Percentiles rank a stretch among this genome's conserved stretches.
These are phyloP conservation scores for Phalacrocorax brasilianus DNA, from an alignment of 2,113 vertebrate genomes.

Conservation along the genomic window DNA sequence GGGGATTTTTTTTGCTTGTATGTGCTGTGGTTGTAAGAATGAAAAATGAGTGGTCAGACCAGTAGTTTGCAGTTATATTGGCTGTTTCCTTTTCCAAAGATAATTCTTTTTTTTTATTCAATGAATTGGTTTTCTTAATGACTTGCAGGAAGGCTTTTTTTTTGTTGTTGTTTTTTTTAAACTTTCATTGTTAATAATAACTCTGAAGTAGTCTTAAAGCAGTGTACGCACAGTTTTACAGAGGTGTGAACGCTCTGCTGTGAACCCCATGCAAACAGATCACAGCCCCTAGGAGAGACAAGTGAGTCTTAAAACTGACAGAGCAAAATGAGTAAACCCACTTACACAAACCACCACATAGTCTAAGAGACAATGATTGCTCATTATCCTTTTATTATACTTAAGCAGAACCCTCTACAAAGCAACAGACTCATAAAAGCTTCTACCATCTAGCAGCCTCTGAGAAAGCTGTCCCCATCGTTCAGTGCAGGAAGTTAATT, in stretches of 20 bases:
- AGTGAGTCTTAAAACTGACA: background rate
- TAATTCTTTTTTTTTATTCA: constrained; percentile 28
- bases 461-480: background rate
- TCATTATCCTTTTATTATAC: background rate
- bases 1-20: constrained; percentile 27
- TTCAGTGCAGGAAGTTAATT: background rate
- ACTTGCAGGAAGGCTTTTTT: background rate
- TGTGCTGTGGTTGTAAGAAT: constrained; percentile 48
- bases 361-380: background rate
- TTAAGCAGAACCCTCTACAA: background rate
- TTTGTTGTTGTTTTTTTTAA: background rate
- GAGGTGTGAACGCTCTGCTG: background rate
- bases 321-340: background rate
- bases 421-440: background rate
- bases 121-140: constrained; percentile 52
- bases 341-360: background rate
- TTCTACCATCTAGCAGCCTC: background rate
- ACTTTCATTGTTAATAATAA: constrained; percentile 55
- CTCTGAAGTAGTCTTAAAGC: background rate
- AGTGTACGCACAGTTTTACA: background rate
- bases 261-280: background rate
- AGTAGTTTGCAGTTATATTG: constrained; percentile 49
- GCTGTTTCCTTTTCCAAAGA: constrained; percentile 54
- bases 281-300: background rate
- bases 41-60: constrained; percentile 58